Conservation (phyloP, 2,113 vertebrate genomes). For the Nothocercus nigrocapillus region DNA sequence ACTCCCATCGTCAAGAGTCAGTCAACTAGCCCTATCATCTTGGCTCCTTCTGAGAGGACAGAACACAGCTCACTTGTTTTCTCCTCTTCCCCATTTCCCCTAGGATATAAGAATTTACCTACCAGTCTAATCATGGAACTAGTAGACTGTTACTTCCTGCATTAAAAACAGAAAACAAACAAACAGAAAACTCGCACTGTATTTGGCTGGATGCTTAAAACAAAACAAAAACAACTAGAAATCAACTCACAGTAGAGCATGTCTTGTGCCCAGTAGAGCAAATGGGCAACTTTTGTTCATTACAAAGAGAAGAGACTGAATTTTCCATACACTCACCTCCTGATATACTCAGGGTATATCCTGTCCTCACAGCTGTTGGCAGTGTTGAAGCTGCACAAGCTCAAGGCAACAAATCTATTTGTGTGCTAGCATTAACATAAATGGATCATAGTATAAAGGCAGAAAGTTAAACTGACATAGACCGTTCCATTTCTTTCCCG, state of each 20-base stretch:
- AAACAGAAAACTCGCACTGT: background rate
- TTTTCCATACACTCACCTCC: background rate
- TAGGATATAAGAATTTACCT: background rate
- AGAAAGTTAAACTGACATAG: background rate
- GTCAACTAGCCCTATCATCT: background rate
- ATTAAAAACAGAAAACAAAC: background rate
- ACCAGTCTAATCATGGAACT: background rate
- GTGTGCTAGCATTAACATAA: background rate
- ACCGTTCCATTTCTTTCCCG: background rate
- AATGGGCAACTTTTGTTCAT: background rate
- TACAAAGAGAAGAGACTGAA: background rate
- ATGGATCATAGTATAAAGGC: background rate
- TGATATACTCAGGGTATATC: background rate
- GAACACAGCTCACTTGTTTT: background rate
- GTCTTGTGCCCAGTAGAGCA: background rate
- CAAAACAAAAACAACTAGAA: background rate
- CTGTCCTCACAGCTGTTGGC: conserved; percentile 2
- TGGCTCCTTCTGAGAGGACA: background rate
- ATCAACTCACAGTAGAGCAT: background rate
- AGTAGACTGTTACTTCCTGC: background rate
- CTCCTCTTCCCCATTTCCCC: background rate
- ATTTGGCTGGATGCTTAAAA: conserved; percentile 23
- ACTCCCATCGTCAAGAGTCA: conserved; percentile 12
- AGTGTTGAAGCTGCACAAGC: conserved; percentile 12
- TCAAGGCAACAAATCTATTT: background rate